Evolutionary conservation across 30 jellyfish, hydroid and myxozoan species (phyloP).

Genomic region (Turritopsis dohrnii): DNA sequence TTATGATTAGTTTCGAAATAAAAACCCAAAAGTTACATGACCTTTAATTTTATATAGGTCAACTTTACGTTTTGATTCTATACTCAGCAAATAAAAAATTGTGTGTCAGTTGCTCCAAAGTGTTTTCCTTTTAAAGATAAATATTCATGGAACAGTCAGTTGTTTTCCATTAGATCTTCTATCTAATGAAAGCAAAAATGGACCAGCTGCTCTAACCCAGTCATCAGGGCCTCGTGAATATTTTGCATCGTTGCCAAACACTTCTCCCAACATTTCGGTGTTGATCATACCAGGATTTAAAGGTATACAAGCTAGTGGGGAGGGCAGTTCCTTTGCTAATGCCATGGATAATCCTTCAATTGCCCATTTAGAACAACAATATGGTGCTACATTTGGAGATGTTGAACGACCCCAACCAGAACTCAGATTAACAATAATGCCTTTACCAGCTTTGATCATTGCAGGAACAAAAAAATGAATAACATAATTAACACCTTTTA

Average conservation of each 20-base stretch:
- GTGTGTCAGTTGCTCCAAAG: too few relatives aligned
- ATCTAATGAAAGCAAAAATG: constrained; percentile 36
- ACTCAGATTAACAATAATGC: constrained; percentile 59
- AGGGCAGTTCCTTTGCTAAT: constrained; percentile 71
- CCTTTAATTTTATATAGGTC: too few relatives aligned
- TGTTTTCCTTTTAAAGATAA: too few relatives aligned
- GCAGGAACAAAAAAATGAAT: constrained; percentile 62
- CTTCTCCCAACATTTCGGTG: constrained; percentile 57
- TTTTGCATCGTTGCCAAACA: constrained; percentile 51
- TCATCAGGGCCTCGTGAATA: constrained; percentile 35
- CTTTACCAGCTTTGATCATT: constrained; percentile 59
- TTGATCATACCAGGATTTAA: constrained; percentile 69
- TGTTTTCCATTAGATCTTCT: constrained; percentile 62
- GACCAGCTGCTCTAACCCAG: constrained; percentile 70
- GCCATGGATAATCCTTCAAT: constrained; percentile 68
- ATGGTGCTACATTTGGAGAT: constrained; percentile 62
- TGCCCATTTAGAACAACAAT: constrained; percentile 86
- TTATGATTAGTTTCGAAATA: too few relatives aligned
- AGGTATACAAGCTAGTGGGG: constrained; percentile 74
- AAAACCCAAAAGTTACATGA: too few relatives aligned
- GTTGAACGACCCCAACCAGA: constrained; percentile 79
- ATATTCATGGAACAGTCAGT: constrained; percentile 32
- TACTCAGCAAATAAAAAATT: neutral
- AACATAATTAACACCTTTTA: constrained; percentile 59
- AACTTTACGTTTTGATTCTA: neutral